phyloP scores from a whole-genome alignment of 2,888 invertebrate species.

The Tetragonisca angustula region DNA sequence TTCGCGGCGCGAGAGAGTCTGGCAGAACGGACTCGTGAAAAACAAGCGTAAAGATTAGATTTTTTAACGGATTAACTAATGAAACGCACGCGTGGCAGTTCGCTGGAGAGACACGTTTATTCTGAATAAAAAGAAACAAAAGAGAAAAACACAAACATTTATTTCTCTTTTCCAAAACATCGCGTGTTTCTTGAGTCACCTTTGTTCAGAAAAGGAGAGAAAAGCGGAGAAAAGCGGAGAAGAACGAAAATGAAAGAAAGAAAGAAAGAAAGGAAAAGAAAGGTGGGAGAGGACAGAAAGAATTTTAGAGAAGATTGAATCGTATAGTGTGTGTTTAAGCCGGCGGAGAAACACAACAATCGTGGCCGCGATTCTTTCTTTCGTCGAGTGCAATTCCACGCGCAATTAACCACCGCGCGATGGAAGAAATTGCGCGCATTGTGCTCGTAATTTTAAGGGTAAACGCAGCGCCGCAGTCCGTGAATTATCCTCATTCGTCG shows the following conservation, averaged over 20 bases:
- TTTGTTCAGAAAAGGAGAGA: neutral
- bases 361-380: constrained; percentile 31
- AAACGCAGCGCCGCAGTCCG: constrained; percentile 24
- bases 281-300: neutral
- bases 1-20: neutral
- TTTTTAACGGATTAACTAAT: constrained; percentile 51
- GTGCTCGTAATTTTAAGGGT: constrained; percentile 50
- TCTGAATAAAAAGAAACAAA: neutral
- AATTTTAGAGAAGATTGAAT: neutral
- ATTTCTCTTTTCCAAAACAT: neutral
- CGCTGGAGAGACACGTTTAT: neutral
- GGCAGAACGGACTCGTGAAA: constrained; percentile 1
- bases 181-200: neutral
- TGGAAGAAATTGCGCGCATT: constrained; percentile 58
- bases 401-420: constrained; percentile 52
- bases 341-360: constrained; percentile 17
- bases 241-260: neutral
- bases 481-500: constrained; percentile 49
- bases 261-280: neutral
- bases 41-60: constrained; percentile 49
- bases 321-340: neutral
- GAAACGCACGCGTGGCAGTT: constrained; percentile 28
- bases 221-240: no score
- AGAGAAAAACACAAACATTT: neutral
- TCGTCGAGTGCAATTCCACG: constrained; percentile 54